Percentiles rank a stretch among this genome's conserved stretches.
Evolutionary conservation across 2,888 invertebrate species (phyloP).

Genomic region (Microplitis deprimator): DNA sequence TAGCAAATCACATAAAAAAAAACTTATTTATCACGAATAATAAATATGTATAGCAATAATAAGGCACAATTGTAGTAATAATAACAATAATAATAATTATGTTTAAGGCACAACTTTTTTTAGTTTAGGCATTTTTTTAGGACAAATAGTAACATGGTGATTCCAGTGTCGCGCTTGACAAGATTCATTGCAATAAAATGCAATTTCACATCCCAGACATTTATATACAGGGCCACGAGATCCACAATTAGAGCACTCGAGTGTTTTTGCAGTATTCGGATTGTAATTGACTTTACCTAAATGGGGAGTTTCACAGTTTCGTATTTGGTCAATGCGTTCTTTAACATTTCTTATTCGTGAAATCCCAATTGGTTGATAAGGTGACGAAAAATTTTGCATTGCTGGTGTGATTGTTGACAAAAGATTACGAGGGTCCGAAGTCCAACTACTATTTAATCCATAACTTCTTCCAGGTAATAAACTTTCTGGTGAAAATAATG

Average conservation of each 20-base stretch:
- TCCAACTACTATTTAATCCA: conserved; percentile 38
- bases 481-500: conserved; percentile 26
- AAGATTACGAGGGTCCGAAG: conserved; percentile 36
- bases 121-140: conserved; percentile 66
- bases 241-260: conserved; percentile 62
- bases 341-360: conserved; percentile 34
- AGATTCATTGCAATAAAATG: conserved; percentile 63
- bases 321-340: conserved; percentile 15
- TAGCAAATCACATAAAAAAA: conserved; percentile 13
- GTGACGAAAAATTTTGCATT: conserved; percentile 33
- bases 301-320: conserved; percentile 60
- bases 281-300: conserved; percentile 56
- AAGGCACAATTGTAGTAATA: background rate
- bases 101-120: conserved; percentile 60
- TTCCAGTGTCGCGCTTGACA: conserved; percentile 66
- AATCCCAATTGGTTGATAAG: conserved; percentile 13
- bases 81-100: conserved; percentile 9
- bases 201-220: conserved; percentile 64
- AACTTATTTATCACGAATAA: background rate
- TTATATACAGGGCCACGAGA: conserved; percentile 58
- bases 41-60: background rate
- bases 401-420: conserved; percentile 32
- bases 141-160: conserved; percentile 61
- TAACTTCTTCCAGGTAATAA: conserved; percentile 40
- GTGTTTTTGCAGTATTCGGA: conserved; percentile 49